Evolutionary conservation across 1,140 invertebrate genomes (phyloP).

Genomic region (Ganaspis sp.): DNA sequence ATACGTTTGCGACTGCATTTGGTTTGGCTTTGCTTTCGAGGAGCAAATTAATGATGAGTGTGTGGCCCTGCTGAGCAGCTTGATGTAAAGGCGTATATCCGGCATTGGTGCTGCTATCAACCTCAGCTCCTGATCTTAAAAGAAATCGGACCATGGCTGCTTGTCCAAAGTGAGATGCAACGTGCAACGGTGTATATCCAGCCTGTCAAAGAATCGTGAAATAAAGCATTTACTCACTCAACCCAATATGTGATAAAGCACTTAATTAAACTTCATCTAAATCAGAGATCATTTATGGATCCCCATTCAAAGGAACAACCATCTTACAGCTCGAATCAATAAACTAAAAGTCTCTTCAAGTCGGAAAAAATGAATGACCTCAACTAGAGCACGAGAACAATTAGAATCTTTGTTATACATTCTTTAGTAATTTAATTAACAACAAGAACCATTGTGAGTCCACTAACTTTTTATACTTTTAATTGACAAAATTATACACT

Average conservation of each 20-base stretch:
- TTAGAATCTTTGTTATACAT: slow-evolving; percentile 41
- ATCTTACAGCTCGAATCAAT: background rate
- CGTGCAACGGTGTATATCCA: slow-evolving; percentile 97
- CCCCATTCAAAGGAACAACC: background rate
- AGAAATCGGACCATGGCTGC: slow-evolving; percentile 96
- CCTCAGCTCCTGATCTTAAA: slow-evolving; percentile 87
- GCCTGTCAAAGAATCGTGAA: slow-evolving; percentile 75
- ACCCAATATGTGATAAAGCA: background rate
- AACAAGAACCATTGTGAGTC: background rate
- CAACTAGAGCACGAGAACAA: slow-evolving; percentile 33
- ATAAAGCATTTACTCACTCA: background rate
- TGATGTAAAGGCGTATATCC: slow-evolving; percentile 99
- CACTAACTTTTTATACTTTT: background rate
- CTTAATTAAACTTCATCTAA: slow-evolving; percentile 6
- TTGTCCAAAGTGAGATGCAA: slow-evolving; percentile 98
- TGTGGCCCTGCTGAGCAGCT: slow-evolving; percentile 98
- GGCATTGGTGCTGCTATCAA: slow-evolving; percentile 83
- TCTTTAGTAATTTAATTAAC: slow-evolving; percentile 43
- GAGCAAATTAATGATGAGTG: slow-evolving; percentile 94
- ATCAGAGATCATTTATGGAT: background rate
- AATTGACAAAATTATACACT: too few relatives aligned
- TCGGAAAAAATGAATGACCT: slow-evolving; percentile 33
- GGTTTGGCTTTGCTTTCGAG: slow-evolving; percentile 97
- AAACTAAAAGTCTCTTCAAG: slow-evolving; percentile 2
- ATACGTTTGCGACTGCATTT: slow-evolving; percentile 94